Percentiles rank a stretch among this genome's conserved stretches.
Conservation (phyloP, 2,797 vertebrate species). For the Diglossa cyanea region DNA sequence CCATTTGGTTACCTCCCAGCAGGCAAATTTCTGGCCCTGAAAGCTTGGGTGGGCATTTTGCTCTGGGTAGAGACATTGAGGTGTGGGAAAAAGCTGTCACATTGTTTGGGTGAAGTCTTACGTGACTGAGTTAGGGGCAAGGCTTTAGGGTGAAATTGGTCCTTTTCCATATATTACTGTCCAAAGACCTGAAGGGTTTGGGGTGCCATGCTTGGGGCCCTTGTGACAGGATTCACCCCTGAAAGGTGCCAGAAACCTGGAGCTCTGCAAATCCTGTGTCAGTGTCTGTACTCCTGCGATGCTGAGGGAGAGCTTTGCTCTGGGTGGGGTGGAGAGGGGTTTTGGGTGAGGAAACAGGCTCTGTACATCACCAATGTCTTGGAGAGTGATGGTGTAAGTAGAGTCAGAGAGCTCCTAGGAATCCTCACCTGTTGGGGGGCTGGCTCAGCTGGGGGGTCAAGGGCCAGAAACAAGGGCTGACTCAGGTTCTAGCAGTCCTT, state of each 20-base stretch:
- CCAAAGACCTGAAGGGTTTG: background rate
- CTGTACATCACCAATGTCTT: rapidly evolving
- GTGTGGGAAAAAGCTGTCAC: background rate
- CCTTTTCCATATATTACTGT: background rate
- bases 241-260: background rate
- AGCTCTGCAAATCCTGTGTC: background rate
- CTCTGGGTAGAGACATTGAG: background rate
- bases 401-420: background rate
- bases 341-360: background rate
- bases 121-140: background rate
- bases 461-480: background rate
- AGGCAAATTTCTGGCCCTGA: background rate
- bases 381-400: background rate
- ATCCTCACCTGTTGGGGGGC: background rate
- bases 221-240: rapidly evolving
- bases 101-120: background rate
- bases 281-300: rapidly evolving
- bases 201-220: background rate
- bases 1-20: background rate
- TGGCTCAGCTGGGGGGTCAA: background rate
- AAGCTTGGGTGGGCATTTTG: background rate
- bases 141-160: background rate
- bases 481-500: background rate
- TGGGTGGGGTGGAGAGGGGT: rapidly evolving
- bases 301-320: background rate